Percentiles rank a stretch among this genome's conserved stretches.
Evolutionary conservation across 1,140 invertebrate genomes (phyloP).

Genomic region (Rhyacophila brunnea): DNA sequence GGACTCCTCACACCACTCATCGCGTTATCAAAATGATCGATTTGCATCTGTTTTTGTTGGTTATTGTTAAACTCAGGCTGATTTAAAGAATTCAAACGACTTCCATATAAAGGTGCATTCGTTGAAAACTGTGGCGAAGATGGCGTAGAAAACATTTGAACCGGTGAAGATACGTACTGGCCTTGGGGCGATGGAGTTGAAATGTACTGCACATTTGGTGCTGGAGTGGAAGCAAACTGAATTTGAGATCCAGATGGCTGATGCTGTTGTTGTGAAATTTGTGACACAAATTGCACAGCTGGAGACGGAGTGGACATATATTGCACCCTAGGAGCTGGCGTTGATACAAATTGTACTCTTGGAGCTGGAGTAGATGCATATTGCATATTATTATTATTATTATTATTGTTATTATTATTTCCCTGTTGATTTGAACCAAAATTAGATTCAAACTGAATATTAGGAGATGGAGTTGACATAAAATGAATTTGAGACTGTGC

Average conservation of each 20-base stretch:
- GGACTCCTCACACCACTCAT: conserved; percentile 45
- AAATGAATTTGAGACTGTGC: conserved; percentile 22
- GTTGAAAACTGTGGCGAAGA: conserved; percentile 24
- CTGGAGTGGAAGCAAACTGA: conserved; percentile 19
- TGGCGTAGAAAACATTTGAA: conserved; percentile 40
- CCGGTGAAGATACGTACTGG: conserved; percentile 48
- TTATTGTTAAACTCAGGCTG: conserved; percentile 28
- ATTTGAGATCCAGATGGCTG: conserved; percentile 6
- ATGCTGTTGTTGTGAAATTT: conserved; percentile 14
- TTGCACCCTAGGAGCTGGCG: conserved; percentile 24
- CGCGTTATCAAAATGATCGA: conserved; percentile 51
- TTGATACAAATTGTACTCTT: conserved; percentile 25
- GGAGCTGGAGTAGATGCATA: conserved; percentile 47
- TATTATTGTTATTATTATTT: background rate
- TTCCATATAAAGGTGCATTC: conserved; percentile 16
- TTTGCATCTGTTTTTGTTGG: conserved; percentile 44
- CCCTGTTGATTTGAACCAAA: background rate
- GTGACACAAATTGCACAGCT: conserved; percentile 18
- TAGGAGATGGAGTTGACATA: conserved; percentile 30
- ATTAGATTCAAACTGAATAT: conserved; percentile 17
- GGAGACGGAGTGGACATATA: conserved; percentile 27
- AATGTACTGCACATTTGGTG: conserved; percentile 42
- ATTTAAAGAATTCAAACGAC: conserved; percentile 7
- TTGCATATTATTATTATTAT: conserved; percentile 11
- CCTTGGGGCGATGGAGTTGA: conserved; percentile 39